phyloP scores from a whole-genome alignment of 2,797 vertebrate genomes.

The Phylloscopus collybita region DNA sequence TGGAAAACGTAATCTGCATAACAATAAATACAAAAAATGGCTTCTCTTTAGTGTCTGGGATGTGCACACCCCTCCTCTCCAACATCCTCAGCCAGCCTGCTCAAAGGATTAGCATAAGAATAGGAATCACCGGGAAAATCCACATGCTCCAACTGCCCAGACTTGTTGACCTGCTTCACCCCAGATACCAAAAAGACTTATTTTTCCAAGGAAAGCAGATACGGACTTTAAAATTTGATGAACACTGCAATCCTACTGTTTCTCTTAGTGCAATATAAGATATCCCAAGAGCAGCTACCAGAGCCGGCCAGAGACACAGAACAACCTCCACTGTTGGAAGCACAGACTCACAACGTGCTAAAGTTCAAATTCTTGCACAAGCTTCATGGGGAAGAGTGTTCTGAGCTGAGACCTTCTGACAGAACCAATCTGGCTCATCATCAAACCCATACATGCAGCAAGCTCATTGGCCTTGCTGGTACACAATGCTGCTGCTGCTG shows the following conservation, averaged over 20 bases:
- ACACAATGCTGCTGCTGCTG: background rate
- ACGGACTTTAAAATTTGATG: background rate
- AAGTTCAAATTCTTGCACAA: background rate
- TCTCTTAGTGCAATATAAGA: background rate
- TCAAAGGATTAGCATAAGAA: conserved; percentile 55
- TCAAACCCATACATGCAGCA: background rate
- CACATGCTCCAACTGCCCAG: background rate
- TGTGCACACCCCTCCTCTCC: background rate
- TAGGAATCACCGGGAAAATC: conserved; percentile 18
- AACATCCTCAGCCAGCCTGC: background rate
- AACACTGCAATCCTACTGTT: background rate
- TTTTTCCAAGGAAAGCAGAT: background rate
- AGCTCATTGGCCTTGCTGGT: background rate
- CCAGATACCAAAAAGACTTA: background rate
- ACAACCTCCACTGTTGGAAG: background rate
- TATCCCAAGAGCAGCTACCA: background rate
- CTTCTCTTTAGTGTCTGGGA: background rate
- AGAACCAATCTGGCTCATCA: background rate
- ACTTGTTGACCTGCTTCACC: background rate
- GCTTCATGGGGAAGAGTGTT: background rate
- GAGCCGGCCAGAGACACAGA: accelerated
- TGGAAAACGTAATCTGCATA: background rate
- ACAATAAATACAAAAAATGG: background rate
- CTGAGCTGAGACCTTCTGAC: too few relatives aligned
- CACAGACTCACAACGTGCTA: accelerated